These are phyloP conservation scores for Onychostoma macrolepis DNA, from an alignment of 2,113 vertebrate species.

Conservation along the genomic window DNA sequence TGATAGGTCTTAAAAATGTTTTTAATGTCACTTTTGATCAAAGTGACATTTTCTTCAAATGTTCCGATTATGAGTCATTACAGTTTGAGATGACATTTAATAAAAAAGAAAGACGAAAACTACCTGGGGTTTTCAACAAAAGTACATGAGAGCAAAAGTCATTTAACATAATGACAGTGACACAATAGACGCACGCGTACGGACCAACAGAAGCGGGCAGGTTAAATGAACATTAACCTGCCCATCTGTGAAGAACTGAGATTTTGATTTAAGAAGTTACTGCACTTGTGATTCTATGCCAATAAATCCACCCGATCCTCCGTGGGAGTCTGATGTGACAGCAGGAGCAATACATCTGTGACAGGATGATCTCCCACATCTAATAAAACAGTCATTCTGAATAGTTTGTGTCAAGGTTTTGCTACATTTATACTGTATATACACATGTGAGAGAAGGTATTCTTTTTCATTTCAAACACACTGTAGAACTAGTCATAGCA, in stretches of 20 bases:
- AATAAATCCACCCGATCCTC: slow-evolving; percentile 11
- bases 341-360: slow-evolving; percentile 2
- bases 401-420: slow-evolving; percentile 5
- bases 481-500: neutral
- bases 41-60: neutral
- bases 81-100: neutral
- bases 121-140: neutral
- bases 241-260: neutral
- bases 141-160: neutral
- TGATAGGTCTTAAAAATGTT: neutral
- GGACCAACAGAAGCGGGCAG: neutral
- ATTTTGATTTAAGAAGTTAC: neutral
- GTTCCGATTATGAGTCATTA: neutral
- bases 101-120: neutral
- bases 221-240: neutral
- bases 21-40: neutral
- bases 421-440: neutral
- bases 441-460: neutral
- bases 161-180: neutral
- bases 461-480: slow-evolving; percentile 13
- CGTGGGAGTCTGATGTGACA: neutral
- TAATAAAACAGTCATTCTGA: slow-evolving; percentile 1
- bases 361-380: neutral
- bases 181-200: neutral
- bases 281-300: neutral